phyloP scores from a whole-genome alignment of 1,140 invertebrate species.

The Heliconius hewitsoni region DNA sequence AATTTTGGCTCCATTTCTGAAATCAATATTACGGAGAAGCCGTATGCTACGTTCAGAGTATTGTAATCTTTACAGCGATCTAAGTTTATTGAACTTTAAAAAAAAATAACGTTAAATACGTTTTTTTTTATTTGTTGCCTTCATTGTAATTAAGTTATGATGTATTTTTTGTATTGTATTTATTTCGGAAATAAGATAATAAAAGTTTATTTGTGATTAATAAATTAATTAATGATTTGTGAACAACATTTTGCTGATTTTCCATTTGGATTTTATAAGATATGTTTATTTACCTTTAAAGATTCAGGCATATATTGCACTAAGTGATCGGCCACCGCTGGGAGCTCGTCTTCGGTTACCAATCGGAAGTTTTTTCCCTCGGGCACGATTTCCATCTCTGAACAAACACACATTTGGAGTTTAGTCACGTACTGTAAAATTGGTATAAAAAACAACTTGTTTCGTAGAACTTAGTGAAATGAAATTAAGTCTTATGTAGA shows the following conservation, averaged over 20 bases:
- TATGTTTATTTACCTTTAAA: slow-evolving; percentile 84
- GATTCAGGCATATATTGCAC: slow-evolving; percentile 90
- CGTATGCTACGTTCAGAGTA: neutral
- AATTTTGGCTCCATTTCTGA: slow-evolving; percentile 18
- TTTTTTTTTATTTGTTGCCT: neutral
- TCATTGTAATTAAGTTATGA: neutral
- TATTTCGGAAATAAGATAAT: neutral
- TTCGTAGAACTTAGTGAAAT: neutral
- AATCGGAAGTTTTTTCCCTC: slow-evolving; percentile 93
- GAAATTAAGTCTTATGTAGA: too few species aligned
- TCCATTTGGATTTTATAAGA: neutral
- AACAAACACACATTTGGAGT: slow-evolving; percentile 54
- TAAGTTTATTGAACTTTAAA: neutral
- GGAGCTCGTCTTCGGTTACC: slow-evolving; percentile 89
- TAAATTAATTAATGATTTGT: neutral
- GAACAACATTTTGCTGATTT: neutral
- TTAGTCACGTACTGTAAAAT: slow-evolving; percentile 16
- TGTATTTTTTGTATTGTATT: neutral
- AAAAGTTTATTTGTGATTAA: neutral
- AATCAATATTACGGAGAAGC: slow-evolving; percentile 19
- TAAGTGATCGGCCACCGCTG: slow-evolving; percentile 88
- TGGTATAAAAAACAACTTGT: slow-evolving; percentile 13
- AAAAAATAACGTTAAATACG: neutral
- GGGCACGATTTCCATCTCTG: slow-evolving; percentile 89
- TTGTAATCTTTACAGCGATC: slow-evolving; percentile 1